Percentiles rank a stretch among this genome's conserved stretches.
Conservation (phyloP, 2,113 vertebrate species). For the Alligator mississippiensis region DNA sequence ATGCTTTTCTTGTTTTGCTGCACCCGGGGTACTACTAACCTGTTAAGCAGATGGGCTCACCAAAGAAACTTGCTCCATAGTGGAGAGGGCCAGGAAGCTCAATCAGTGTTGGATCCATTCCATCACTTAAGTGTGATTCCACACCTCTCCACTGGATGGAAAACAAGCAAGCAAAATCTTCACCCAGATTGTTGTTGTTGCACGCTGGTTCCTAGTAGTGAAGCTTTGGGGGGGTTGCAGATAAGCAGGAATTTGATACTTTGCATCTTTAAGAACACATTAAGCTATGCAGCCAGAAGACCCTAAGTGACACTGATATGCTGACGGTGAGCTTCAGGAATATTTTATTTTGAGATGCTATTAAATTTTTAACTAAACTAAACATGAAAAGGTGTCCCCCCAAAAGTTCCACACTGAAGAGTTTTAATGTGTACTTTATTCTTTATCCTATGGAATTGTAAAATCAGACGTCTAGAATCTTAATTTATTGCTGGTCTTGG, state of each 20-base stretch:
- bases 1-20: neutral
- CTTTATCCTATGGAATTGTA: neutral
- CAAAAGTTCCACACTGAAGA: neutral
- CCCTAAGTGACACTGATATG: neutral
- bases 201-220: neutral
- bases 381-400: neutral
- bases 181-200: neutral
- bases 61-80: too few relatives aligned
- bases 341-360: neutral
- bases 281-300: neutral
- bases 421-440: neutral
- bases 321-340: neutral
- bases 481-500: accelerated
- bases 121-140: neutral
- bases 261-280: neutral
- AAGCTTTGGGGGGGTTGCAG: neutral
- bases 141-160: neutral
- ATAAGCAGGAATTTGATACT: neutral
- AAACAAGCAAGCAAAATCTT: neutral
- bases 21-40: neutral
- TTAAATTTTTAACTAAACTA: neutral
- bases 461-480: neutral
- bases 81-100: neutral
- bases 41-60: too few relatives aligned
- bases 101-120: neutral